Base-by-base conservation (phyloP, 2,797 vertebrate genomes). In the Rhyacichthys aspro region DNA sequence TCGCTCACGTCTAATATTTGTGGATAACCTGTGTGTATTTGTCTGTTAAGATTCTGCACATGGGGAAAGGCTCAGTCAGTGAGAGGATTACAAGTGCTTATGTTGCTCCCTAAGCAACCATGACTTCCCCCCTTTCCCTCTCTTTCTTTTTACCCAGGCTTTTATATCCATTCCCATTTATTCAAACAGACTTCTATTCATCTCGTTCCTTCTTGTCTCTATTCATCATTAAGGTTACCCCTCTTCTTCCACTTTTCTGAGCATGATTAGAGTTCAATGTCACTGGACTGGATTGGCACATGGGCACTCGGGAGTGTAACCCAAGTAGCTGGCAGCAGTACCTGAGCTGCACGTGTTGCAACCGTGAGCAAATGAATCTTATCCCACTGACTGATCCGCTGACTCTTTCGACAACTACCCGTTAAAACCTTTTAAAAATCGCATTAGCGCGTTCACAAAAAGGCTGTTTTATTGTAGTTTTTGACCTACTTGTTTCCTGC, bases 11-110 rank as follows among this genome's bases (percentile, higher is more conserved):
- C 50, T 17, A 45, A 10, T 32, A 12, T 49, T 32, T 50, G 14
- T 10, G 42, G 45, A 9, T 4, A 63, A 57, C 11, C 11, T 37
- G 38, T 69, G 37, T 44, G 19, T 45, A 34, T 32, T 44, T 53
- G 37, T 46, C 17, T 43, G 54, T 49, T 43, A 36, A 43, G 55
- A 57, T 59, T 60, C 23, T 67, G 52, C 56, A 63, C 50, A 62
- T 43, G 62, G 36, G 18, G 49, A 63, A 15, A n/a, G 39, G 69
- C 70, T 79, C 66, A 75, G 48, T 64, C 67, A 65, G 59, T 68
- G 78, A 87, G 67, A 56, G 73, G 83, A 87, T 89, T 85, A 81
- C 55, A 76, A 54, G 49, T 62, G 57, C 72, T 79, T 72, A 79
- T 54, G 47, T 67, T 75, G 63, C 59, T 79, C 76, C 63, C 73